Conservation (phyloP, 23 tunicate species). For the Phallusia fumigata region DNA sequence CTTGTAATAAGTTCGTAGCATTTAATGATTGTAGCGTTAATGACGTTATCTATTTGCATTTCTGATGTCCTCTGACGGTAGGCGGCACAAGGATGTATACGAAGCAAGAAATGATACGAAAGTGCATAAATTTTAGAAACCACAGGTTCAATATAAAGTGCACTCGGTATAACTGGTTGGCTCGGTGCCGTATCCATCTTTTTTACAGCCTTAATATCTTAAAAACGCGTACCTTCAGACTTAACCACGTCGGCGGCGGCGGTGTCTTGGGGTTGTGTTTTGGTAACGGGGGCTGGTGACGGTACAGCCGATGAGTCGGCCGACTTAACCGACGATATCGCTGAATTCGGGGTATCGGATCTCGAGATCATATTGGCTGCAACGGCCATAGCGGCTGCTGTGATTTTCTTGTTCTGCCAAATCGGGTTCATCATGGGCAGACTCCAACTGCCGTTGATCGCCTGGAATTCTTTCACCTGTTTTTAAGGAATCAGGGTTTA, state of each 20-base stretch:
- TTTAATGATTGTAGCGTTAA: too few species aligned
- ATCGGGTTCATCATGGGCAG: slow-evolving; percentile 65
- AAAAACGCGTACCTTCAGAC: background rate
- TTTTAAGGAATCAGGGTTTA: background rate
- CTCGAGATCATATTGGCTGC: slow-evolving; percentile 30
- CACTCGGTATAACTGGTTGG: too few species aligned
- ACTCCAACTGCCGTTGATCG: slow-evolving; percentile 94
- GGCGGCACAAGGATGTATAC: too few species aligned
- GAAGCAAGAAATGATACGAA: too few species aligned
- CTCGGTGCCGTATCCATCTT: too few species aligned
- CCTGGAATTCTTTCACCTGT: slow-evolving; percentile 71
- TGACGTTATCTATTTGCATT: too few species aligned
- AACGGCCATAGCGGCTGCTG: slow-evolving; percentile 23
- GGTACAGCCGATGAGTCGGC: slow-evolving; percentile 66
- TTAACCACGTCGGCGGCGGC: background rate
- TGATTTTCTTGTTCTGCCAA: slow-evolving; percentile 31
- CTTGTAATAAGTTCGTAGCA: too few species aligned
- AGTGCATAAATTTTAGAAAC: too few species aligned
- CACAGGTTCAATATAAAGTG: too few species aligned
- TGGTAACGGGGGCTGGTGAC: slow-evolving; percentile 40
- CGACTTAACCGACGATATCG: slow-evolving; percentile 69
- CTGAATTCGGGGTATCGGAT: slow-evolving; percentile 60
- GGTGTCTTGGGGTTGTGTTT: background rate
- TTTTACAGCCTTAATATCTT: slow-evolving; percentile 23
- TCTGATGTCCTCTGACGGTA: too few species aligned